Conservation (phyloP, 2,797 vertebrate species). For the Percopsis omiscomaycus region DNA sequence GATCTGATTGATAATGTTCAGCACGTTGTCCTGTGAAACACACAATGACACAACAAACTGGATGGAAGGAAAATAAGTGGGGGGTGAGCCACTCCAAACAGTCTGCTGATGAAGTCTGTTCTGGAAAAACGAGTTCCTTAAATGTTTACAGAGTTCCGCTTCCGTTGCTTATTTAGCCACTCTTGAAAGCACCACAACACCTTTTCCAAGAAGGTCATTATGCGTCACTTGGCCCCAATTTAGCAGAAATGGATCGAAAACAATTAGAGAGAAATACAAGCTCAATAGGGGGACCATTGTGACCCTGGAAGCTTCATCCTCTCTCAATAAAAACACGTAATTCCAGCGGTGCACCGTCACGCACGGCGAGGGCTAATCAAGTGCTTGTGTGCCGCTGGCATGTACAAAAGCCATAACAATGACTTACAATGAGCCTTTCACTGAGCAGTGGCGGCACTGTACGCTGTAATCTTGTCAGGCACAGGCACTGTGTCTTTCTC, state of each 20-base stretch:
- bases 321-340: slow-evolving; percentile 54
- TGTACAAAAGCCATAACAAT: slow-evolving; percentile 68
- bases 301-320: slow-evolving; percentile 28
- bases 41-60: slow-evolving; percentile 49
- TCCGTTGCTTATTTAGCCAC: slow-evolving; percentile 19
- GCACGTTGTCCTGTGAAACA: slow-evolving; percentile 88
- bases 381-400: slow-evolving; percentile 64
- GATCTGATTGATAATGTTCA: slow-evolving; percentile 96
- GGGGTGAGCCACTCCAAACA: not conserved
- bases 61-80: slow-evolving; percentile 9
- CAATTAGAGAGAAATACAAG: slow-evolving; percentile 42
- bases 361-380: slow-evolving; percentile 64
- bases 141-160: slow-evolving; percentile 11
- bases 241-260: slow-evolving; percentile 19
- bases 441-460: slow-evolving; percentile 55
- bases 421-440: slow-evolving; percentile 66
- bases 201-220: slow-evolving; percentile 19
- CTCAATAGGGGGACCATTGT: slow-evolving; percentile 34
- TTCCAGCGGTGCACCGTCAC: slow-evolving; percentile 55
- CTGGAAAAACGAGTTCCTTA: slow-evolving; percentile 16
- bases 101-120: slow-evolving; percentile 17
- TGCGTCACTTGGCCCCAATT: not conserved
- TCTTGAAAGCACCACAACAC: not conserved
- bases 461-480: slow-evolving; percentile 65
- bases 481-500: slow-evolving; percentile 62